These are phyloP conservation scores for Amblyopsis hoosieri DNA, from an alignment of 2,797 vertebrate species.

Conservation along the genomic window DNA sequence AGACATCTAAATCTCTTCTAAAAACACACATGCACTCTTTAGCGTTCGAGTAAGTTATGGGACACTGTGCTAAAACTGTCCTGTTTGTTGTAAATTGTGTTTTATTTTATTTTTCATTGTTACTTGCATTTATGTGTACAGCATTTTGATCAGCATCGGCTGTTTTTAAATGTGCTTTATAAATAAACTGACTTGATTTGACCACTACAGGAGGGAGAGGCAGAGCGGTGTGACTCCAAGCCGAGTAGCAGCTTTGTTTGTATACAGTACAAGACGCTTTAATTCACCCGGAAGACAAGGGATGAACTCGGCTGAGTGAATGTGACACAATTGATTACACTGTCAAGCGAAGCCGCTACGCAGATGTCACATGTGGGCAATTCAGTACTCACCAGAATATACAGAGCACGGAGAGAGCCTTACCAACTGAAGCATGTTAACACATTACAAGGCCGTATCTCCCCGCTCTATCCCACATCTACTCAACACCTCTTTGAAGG, in stretches of 20 bases:
- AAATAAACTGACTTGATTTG: background rate
- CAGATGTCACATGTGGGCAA: background rate
- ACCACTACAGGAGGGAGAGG: background rate
- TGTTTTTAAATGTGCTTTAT: too few species aligned
- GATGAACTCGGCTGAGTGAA: slow-evolving; percentile 17
- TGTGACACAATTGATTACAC: slow-evolving; percentile 11
- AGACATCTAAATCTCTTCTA: too few species aligned
- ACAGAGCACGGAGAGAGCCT: background rate
- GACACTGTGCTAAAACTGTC: too few species aligned
- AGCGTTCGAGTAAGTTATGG: too few species aligned
- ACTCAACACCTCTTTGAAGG: slow-evolving; percentile 20
- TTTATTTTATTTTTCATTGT: too few species aligned
- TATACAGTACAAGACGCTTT: slow-evolving; percentile 2
- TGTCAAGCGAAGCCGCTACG: background rate
- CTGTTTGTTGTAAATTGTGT: too few species aligned
- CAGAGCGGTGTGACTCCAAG: background rate
- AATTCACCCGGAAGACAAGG: slow-evolving; percentile 18
- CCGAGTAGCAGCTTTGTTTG: background rate
- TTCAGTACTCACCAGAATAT: background rate
- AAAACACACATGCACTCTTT: too few species aligned
- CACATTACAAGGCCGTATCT: background rate
- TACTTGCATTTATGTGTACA: too few species aligned
- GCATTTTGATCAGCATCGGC: too few species aligned
- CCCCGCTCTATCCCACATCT: too few species aligned
- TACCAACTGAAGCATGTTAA: slow-evolving; percentile 31